Evolutionary conservation across 2,888 invertebrate species (phyloP).

Genomic region (Craniophora ligustri): DNA sequence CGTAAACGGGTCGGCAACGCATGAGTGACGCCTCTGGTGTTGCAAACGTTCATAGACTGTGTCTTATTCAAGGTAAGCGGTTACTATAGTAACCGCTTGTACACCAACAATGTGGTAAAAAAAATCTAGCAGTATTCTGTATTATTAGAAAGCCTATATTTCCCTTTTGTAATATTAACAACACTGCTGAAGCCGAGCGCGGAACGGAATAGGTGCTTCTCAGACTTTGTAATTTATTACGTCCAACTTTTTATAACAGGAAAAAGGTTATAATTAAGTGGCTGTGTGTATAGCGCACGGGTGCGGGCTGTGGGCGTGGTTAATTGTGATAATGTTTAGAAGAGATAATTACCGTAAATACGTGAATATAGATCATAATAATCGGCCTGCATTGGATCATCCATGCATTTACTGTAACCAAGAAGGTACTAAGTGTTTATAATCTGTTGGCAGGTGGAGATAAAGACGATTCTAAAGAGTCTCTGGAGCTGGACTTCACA

Average conservation of each 20-base stretch:
- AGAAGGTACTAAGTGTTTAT: background rate
- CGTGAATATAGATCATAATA: background rate
- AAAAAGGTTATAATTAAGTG: constrained; percentile 5
- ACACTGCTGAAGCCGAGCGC: background rate
- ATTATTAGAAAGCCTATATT: background rate
- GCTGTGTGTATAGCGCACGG: background rate
- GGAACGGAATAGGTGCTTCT: background rate
- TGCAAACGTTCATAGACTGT: too few relatives aligned
- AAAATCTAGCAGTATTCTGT: background rate
- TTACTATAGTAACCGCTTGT: too few relatives aligned
- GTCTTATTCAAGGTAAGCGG: too few relatives aligned
- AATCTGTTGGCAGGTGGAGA: background rate
- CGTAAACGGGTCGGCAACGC: too few relatives aligned
- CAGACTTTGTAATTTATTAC: background rate
- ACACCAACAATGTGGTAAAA: too few relatives aligned
- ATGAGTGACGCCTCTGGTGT: too few relatives aligned
- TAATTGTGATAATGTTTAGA: background rate
- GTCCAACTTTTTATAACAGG: constrained; percentile 3
- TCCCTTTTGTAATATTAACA: background rate
- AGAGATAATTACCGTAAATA: background rate
- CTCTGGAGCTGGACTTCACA: constrained; percentile 39
- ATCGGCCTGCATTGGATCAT: too few relatives aligned
- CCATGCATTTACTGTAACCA: too few relatives aligned
- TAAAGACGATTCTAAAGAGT: background rate
- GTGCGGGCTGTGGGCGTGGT: background rate